phyloP scores from a whole-genome alignment of 2,888 invertebrate species.

The Drosophila pseudotakahashii region DNA sequence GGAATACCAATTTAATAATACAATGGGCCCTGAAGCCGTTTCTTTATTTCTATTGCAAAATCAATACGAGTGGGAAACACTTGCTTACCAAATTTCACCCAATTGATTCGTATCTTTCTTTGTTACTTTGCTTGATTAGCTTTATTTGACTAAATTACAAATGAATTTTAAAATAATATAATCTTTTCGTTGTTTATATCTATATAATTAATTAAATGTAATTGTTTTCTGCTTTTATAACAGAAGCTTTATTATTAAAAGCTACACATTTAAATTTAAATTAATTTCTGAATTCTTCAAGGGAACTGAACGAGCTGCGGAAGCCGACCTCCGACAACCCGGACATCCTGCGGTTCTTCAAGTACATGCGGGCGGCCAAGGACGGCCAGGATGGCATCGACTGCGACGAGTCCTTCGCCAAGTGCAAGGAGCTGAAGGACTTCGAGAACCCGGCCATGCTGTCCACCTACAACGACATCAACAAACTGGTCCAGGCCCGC shows the following conservation, averaged over 20 bases:
- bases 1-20: neutral
- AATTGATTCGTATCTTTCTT: too few relatives aligned
- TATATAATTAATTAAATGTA: too few relatives aligned
- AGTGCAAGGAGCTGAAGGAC: slow-evolving; percentile 88
- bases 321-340: slow-evolving; percentile 94
- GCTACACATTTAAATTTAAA: too few relatives aligned
- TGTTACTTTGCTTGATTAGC: too few relatives aligned
- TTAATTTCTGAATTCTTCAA: slow-evolving; percentile 80
- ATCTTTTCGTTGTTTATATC: too few relatives aligned
- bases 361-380: slow-evolving; percentile 95
- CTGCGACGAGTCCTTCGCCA: slow-evolving; percentile 88
- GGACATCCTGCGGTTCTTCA: slow-evolving; percentile 94
- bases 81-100: too few relatives aligned
- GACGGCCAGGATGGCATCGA: slow-evolving; percentile 92
- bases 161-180: too few relatives aligned
- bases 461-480: slow-evolving; percentile 93
- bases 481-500: slow-evolving; percentile 93
- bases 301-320: slow-evolving; percentile 93
- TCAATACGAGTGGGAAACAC: too few relatives aligned
- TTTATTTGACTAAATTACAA: too few relatives aligned
- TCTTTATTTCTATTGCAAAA: neutral
- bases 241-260: too few relatives aligned
- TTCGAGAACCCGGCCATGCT: slow-evolving; percentile 92
- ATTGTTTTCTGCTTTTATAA: too few relatives aligned
- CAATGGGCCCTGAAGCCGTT: neutral